These are phyloP conservation scores for Oryzias curvinotus DNA, from an alignment of 2,113 vertebrate species.

Conservation along the genomic window DNA sequence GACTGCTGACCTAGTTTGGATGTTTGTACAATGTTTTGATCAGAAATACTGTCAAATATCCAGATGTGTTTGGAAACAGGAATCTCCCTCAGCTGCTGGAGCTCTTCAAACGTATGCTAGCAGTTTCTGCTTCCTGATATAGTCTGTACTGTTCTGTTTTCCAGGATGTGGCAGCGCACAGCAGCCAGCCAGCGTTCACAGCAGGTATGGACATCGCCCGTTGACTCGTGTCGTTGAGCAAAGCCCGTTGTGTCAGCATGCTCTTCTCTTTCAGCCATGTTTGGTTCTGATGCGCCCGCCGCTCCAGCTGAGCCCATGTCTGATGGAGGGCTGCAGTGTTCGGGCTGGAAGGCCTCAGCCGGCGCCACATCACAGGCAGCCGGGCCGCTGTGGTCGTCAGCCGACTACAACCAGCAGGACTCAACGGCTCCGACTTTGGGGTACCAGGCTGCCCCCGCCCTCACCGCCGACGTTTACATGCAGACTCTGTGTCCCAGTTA, in stretches of 20 bases:
- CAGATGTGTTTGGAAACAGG: too few species aligned
- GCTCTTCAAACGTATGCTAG: too few species aligned
- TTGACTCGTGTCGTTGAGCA: not conserved
- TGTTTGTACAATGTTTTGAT: too few species aligned
- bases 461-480: slow-evolving; percentile 88
- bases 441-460: slow-evolving; percentile 67
- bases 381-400: slow-evolving; percentile 81
- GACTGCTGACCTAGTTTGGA: too few species aligned
- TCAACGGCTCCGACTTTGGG: slow-evolving; percentile 62
- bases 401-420: slow-evolving; percentile 79
- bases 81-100: too few species aligned
- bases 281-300: slow-evolving; percentile 72
- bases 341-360: slow-evolving; percentile 80
- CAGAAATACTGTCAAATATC: too few species aligned
- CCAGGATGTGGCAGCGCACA: slow-evolving; percentile 83
- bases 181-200: slow-evolving; percentile 77
- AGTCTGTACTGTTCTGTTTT: slow-evolving; percentile 7
- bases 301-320: slow-evolving; percentile 27
- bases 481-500: slow-evolving; percentile 93
- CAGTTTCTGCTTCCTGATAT: not conserved
- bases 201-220: slow-evolving; percentile 73
- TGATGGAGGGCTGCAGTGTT: slow-evolving; percentile 80
- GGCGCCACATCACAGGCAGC: slow-evolving; percentile 72
- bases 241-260: not conserved
- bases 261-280: slow-evolving; percentile 67